A percentile compares a stretch with the other conserved stretches of the same genome.
phyloP scores from a whole-genome alignment of 2,113 vertebrate species.

The Pluvianellus socialis region DNA sequence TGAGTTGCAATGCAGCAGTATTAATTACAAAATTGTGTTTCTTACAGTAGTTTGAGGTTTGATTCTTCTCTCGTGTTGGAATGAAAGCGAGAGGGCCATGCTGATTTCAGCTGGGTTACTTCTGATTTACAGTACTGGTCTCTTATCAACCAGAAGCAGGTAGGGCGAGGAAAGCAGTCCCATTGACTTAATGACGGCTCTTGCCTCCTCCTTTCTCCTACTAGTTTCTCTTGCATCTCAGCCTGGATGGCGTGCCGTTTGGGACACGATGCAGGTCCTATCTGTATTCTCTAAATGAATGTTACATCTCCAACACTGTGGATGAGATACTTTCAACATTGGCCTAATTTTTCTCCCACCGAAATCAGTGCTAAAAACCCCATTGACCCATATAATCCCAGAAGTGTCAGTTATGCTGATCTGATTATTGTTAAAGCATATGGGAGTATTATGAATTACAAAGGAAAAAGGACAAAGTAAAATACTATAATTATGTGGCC shows the following conservation, averaged over 20 bases:
- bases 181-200: background rate
- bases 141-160: background rate
- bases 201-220: background rate
- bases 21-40: background rate
- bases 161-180: background rate
- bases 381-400: background rate
- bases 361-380: background rate
- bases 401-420: background rate
- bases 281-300: background rate
- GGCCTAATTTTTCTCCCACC: background rate
- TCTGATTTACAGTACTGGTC: background rate
- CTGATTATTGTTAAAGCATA: background rate
- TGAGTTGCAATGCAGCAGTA: background rate
- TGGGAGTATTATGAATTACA: background rate
- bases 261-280: background rate
- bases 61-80: background rate
- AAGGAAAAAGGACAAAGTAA: background rate
- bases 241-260: background rate
- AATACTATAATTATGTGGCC: constrained; percentile 23
- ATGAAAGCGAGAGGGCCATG: background rate
- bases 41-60: background rate
- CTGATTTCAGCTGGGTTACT: background rate
- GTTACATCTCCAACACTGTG: background rate
- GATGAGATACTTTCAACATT: background rate
- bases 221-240: background rate